Evolutionary conservation across 1,140 invertebrate species (phyloP), one percentile per base, ranked within the genome.

Genomic region (Scylla paramamosain): DNA sequence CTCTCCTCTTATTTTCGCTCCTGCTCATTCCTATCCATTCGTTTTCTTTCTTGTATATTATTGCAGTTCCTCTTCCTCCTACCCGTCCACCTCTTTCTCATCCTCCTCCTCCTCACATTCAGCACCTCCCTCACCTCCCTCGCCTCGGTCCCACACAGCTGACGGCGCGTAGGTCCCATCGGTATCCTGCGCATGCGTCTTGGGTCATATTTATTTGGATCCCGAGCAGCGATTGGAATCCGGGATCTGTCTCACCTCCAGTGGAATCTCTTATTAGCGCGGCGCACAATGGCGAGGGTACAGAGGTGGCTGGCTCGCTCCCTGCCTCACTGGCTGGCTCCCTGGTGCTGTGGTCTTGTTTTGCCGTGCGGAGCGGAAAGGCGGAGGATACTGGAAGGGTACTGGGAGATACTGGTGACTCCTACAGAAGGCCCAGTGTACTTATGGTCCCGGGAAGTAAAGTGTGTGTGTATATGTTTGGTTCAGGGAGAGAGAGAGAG

Each of bases 111-210:
- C 2, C 0, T 59, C 52, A 12, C 52, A 59, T 8, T 59, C 52
- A 59, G 52, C 52, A 59, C 52, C 52, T 4, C 52, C 52, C 10
- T 14, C 52, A 59, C 52, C 12, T 14, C 12, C 10, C 12, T 14
- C 52, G 10, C 52, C 10, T 20, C 2, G 25, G 20, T n/a, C 67
- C 67, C 67, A 77, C 67, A 25, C 67, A 77, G 16, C 31, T 0
- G 20, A n/a, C 39, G 25, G 31, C 39, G 0, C 39, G 10, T 32
- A 0, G 52, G 52, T 28, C 32, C 87, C 87, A 89, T 14, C 39
- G 88, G 45, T 90, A 59, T 59, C 48, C 39, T 12, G 88, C 45
- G 7, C 88, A 52, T 28, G 88, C 45, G 25, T 59, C 88, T 90
- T 6, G 12, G 48, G 10, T 46, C n/a, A 46, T 28, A 52, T 90